These are phyloP conservation scores for Shargacucullia verbasci DNA, from an alignment of 2,888 invertebrate species.

Conservation along the genomic window DNA sequence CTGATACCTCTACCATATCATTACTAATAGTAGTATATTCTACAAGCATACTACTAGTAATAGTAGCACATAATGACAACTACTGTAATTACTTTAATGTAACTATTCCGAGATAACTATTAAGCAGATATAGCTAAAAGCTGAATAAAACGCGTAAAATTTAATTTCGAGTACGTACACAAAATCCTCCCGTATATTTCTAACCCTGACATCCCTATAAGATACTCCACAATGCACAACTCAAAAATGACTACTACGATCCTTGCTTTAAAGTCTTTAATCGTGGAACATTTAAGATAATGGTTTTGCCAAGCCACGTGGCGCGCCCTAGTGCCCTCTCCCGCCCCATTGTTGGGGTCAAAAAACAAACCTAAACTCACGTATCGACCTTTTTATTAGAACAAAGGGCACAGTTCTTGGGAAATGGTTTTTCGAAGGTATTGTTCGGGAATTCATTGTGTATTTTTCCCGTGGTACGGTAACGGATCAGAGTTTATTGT, in stretches of 20 bases:
- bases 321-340: slow-evolving; percentile 67
- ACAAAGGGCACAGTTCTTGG: slow-evolving; percentile 76
- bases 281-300: slow-evolving; percentile 46
- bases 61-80: too few species aligned
- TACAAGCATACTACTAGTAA: too few species aligned
- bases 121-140: too few species aligned
- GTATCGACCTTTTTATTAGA: slow-evolving; percentile 71
- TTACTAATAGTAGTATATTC: too few species aligned
- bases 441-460: slow-evolving; percentile 70
- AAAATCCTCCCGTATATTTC: slow-evolving; percentile 27
- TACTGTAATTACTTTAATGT: too few species aligned
- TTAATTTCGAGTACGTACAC: not conserved
- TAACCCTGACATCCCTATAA: slow-evolving; percentile 17
- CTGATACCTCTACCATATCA: too few species aligned
- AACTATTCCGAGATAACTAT: too few species aligned
- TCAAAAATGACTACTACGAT: slow-evolving; percentile 20
- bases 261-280: slow-evolving; percentile 33
- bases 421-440: slow-evolving; percentile 74
- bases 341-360: slow-evolving; percentile 78
- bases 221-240: slow-evolving; percentile 5
- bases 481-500: slow-evolving; percentile 53
- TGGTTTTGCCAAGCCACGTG: slow-evolving; percentile 73
- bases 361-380: slow-evolving; percentile 83
- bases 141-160: too few species aligned
- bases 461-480: slow-evolving; percentile 65